Base-by-base conservation (phyloP, 1,140 invertebrate genomes). In the Myzus persicae region DNA sequence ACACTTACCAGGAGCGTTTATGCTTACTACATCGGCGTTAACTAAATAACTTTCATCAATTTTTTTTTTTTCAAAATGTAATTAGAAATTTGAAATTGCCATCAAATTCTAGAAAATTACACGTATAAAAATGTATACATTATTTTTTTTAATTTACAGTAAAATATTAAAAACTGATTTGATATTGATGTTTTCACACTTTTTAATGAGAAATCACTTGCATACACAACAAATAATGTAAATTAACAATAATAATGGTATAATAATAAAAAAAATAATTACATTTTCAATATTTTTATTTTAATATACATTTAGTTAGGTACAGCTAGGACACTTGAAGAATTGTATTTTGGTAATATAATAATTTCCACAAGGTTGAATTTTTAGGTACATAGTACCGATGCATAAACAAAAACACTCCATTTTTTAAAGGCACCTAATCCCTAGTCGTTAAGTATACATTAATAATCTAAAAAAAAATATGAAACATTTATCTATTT, bases 351-450 rank as follows among this genome's bases (percentile, higher is more conserved):
- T 31, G 5, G 24, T 67, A 42, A 42, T 42, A 90, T 42, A 90
- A 48, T 26, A 67, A 67, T 36, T 42, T 42, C 20, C 2, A 51
- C 24, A 48, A 88, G 8, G 48, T 54, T 89, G 20, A 92, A 36
- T 31, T 93, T 46, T 24, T 91, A 54, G 76, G 76, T 85, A 93
- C 81, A 84, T 85, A 54, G 81, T 48, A 93, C 76, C 81, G 81
- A 93, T 93, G 91, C 81, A 93, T 93, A 93, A 93, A 93, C 91
- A 93, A 84, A 92, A 93, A 93, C 91, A 93, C 91, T 93, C 91
- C 81, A 18, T 44, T 93, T 93, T 6, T 84, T 92, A 82, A 81
- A 48, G 36, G n/a, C 44, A 82, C 22, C n/a, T 82, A n/a, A 76
- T 26, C 6, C 31, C 38, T 36, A 88, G 9, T 42, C n/a, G n/a